Evolutionary conservation across 2,113 vertebrate species (phyloP), one percentile per base, ranked within the genome.

Genomic region (Zosterops hypoxanthus): DNA sequence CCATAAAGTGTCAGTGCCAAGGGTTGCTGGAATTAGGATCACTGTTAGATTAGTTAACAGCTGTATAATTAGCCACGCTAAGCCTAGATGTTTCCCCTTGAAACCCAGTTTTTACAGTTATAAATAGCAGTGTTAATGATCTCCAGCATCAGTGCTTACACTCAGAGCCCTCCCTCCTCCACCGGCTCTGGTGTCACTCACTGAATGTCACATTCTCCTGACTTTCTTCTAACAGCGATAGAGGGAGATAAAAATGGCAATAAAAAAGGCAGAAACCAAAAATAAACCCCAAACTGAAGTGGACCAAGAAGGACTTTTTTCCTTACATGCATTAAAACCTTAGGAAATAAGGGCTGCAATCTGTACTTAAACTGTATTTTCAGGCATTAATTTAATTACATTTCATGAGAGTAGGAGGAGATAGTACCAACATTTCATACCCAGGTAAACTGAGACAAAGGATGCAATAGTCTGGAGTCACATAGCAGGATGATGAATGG

Each of bases 61-160:
- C 96, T 95, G 85, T 95, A 89, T 89, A 89, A 96, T 89, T 86
- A 76, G 70, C 92, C 80, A 90, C 2, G 25, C 80, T 88, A 90
- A 89, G 79, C 84, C 76, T 90, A 36, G 66, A 91, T 94, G 92
- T 82, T 93, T 94, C 71, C 85, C 84, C 93, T 90, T 92, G 86
- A 95, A 94, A 95, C 33, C 52, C 61, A 68, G 59, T 88, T 88
- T 95, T 93, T 95, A 75, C 44, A 66, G 75, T 92, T 96, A 95
- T 85, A 93, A 71, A 87, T 94, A 96, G 88, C 85, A 79, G 86
- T 72, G 95, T 88, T 92, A 97, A 96, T 93, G 94, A 95, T 92
- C 95, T 81, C 90, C 88, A 95, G 94, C 90, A 94, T 56, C 94
- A 68, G 41, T 70, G 71, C 87, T 88, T 61, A 36, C 79, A 90